Conservation (phyloP, 1,140 invertebrate species). For the Leptopilina boulardi region DNA sequence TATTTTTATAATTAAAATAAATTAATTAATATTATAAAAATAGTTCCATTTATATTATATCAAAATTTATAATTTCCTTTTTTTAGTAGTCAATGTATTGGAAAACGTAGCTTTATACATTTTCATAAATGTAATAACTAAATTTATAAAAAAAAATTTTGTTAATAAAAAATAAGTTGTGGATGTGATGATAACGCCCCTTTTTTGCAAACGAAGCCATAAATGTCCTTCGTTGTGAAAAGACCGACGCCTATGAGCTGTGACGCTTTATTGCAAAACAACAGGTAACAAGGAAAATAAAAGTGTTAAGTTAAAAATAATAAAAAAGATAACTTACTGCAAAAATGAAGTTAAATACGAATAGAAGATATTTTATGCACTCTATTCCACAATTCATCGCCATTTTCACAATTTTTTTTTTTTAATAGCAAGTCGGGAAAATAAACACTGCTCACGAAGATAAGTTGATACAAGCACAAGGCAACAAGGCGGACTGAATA, state of each 20-base stretch:
- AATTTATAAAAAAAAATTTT: not conserved
- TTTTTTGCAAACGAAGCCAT: slow-evolving; percentile 4
- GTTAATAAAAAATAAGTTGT: not conserved
- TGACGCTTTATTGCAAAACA: slow-evolving; percentile 24
- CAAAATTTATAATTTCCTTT: no score
- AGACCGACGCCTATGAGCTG: slow-evolving; percentile 16
- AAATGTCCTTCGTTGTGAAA: slow-evolving; percentile 8
- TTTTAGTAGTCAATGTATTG: no score
- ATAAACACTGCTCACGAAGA: not conserved
- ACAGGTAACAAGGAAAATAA: slow-evolving; percentile 26
- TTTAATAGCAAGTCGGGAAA: not conserved
- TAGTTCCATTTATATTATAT: no score
- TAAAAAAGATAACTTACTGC: slow-evolving; percentile 81
- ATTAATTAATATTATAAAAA: no score
- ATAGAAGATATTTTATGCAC: slow-evolving; percentile 88
- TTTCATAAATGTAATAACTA: no score
- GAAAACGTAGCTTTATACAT: no score
- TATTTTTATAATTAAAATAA: no score
- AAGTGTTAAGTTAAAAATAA: slow-evolving; percentile 25
- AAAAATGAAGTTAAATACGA: slow-evolving; percentile 90
- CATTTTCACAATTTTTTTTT: slow-evolving; percentile 73
- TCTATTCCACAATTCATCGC: slow-evolving; percentile 81
- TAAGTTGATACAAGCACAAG: not conserved
- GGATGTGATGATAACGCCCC: not conserved
- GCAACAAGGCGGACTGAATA: slow-evolving; percentile 13